A percentile compares a stretch with the other conserved stretches of the same genome.
Conservation (phyloP, 2,888 invertebrate genomes). For the Punctoribates punctum region DNA sequence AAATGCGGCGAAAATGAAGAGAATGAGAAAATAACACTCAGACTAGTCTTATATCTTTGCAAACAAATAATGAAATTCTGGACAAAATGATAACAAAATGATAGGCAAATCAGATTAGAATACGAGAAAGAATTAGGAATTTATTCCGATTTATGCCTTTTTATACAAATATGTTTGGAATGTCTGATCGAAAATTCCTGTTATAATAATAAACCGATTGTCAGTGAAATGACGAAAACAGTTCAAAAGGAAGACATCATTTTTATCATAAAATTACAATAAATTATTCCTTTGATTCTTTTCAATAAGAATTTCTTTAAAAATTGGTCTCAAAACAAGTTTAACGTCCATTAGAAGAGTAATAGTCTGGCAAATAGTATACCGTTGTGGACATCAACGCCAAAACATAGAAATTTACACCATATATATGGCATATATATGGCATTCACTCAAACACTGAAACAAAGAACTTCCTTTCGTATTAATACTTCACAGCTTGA, state of each 20-base stretch:
- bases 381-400: no score
- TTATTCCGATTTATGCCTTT: not conserved
- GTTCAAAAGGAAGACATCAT: not conserved
- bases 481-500: no score
- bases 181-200: not conserved
- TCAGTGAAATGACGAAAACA: not conserved
- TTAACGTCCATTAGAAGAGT: no score
- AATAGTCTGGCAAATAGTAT: no score
- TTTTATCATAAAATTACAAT: not conserved
- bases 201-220: no score
- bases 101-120: not conserved
- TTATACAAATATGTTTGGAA: not conserved
- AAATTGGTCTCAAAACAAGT: no score
- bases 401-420: no score
- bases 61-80: not conserved
- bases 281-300: not conserved
- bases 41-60: not conserved
- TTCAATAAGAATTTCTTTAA: no score
- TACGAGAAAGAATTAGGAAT: not conserved
- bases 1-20: not conserved
- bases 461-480: no score
- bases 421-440: no score
- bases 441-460: no score
- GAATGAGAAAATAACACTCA: not conserved
- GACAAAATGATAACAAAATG: not conserved